phyloP scores from a whole-genome alignment of 2,113 vertebrate species.

The Platysternon megacephalum region DNA sequence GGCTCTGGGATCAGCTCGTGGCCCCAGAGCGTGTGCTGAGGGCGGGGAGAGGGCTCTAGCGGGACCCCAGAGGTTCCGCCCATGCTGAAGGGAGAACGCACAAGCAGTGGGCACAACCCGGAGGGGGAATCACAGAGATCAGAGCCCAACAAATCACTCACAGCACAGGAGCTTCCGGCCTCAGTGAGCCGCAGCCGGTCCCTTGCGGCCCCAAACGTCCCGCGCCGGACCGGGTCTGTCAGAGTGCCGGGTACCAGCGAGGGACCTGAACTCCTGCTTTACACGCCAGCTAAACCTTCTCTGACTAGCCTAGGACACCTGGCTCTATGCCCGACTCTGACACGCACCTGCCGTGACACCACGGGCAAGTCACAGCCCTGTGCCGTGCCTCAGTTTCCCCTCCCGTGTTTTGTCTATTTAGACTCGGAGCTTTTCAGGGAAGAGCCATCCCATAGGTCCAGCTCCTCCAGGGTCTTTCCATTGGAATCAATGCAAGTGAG shows the following conservation, averaged over 20 bases:
- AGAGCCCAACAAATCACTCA: not conserved
- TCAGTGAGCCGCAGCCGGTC: not conserved
- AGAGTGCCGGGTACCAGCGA: accelerated
- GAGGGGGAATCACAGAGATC: not conserved
- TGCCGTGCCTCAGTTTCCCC: not conserved
- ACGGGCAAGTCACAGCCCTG: accelerated
- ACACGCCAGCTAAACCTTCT: not conserved
- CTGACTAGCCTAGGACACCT: not conserved
- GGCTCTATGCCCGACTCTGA: not conserved
- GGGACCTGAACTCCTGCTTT: accelerated
- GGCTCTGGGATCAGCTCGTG: not conserved
- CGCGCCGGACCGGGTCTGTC: accelerated
- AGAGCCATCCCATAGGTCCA: not conserved
- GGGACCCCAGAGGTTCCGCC: not conserved
- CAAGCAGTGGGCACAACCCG: not conserved
- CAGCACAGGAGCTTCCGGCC: not conserved
- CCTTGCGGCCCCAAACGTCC: not conserved
- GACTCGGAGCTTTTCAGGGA: too few relatives aligned
- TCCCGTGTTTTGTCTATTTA: too few relatives aligned
- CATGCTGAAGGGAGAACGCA: not conserved
- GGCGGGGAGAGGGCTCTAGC: not conserved
- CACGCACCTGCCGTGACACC: not conserved
- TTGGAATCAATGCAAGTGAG: not conserved
- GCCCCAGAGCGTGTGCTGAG: not conserved
- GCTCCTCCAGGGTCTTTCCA: not conserved